Percentiles rank a stretch among this genome's conserved stretches.
Evolutionary conservation across 2,888 invertebrate species (phyloP).

Genomic region (Pristionchus japonicus): DNA sequence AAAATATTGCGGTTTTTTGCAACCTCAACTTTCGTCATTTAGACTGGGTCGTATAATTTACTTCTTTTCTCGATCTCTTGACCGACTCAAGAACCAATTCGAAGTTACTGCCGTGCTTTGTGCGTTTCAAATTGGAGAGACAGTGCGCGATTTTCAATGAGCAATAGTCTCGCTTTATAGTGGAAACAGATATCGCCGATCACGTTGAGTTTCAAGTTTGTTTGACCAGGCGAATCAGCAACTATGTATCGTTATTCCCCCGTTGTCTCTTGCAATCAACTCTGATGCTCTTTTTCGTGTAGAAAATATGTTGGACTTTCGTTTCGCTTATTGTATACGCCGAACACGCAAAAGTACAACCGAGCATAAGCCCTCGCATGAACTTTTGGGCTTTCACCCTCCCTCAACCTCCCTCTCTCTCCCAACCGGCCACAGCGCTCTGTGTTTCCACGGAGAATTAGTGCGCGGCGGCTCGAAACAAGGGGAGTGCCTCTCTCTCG

Average conservation of each 20-base stretch:
- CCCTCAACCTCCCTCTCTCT: neutral
- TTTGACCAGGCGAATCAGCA: neutral
- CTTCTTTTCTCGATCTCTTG: slow-evolving; percentile 1
- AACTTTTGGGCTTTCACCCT: neutral
- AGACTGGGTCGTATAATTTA: slow-evolving; percentile 28
- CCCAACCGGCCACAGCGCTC: neutral
- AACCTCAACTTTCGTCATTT: neutral
- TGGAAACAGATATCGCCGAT: neutral
- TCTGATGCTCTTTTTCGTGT: no score
- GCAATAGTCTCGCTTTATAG: neutral
- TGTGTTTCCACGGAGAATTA: slow-evolving; percentile 39
- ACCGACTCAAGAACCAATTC: neutral
- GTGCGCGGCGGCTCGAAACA: neutral
- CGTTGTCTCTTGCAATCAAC: neutral
- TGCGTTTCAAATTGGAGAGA: neutral
- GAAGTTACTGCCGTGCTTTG: neutral
- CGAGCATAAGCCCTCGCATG: neutral
- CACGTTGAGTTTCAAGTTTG: neutral
- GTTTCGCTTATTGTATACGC: neutral
- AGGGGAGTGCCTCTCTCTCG: neutral
- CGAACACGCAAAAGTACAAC: neutral
- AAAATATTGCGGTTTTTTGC: neutral
- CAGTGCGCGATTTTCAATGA: no score
- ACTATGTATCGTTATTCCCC: neutral
- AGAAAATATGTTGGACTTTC: no score